Evolutionary conservation across 2,888 invertebrate genomes (phyloP).

Genomic region (Tetragonula carbonaria): DNA sequence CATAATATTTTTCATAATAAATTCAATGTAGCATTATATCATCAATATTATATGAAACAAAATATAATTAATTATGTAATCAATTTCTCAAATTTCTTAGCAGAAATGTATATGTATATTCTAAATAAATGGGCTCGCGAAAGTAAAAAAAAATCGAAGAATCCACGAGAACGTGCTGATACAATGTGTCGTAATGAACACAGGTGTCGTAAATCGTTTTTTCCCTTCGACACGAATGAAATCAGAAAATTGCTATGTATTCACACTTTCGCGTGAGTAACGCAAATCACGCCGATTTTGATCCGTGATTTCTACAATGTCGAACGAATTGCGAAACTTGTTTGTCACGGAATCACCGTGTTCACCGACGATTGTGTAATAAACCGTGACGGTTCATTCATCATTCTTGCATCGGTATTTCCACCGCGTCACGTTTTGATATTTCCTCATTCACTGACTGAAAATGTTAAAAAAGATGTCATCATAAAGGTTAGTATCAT

Average conservation of each 20-base stretch:
- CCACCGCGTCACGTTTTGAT: neutral
- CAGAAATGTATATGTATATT: too few species aligned
- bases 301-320: conserved; percentile 7
- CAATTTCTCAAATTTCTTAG: too few species aligned
- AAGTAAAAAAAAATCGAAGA: neutral
- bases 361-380: neutral
- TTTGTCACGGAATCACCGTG: neutral
- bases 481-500: conserved; percentile 1
- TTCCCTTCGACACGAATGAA: neutral
- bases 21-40: neutral
- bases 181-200: neutral
- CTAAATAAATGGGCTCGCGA: neutral
- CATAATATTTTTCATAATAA: neutral
- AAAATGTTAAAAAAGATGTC: neutral
- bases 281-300: neutral
- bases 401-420: conserved; percentile 9
- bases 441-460: neutral
- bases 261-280: neutral
- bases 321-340: conserved; percentile 27
- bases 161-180: neutral
- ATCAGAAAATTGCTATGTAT: neutral
- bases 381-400: conserved; percentile 17
- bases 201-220: neutral
- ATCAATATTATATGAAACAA: too few species aligned
- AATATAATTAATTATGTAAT: too few species aligned